Base-by-base conservation (phyloP, 2,113 vertebrate genomes). In the Merops nubicus region DNA sequence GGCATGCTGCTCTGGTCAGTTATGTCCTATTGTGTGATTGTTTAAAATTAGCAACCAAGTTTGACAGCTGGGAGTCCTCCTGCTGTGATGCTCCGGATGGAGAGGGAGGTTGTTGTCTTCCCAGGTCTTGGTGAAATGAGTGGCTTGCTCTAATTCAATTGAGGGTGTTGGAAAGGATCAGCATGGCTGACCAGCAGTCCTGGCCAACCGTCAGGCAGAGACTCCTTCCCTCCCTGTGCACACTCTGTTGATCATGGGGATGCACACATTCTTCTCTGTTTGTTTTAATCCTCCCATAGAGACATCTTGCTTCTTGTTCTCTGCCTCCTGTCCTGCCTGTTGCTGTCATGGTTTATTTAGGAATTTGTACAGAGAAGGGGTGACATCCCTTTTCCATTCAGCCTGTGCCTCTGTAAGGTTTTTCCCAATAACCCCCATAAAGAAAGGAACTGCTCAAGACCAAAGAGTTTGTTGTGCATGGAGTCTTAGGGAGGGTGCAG, bases 1-100 rank as follows among this genome's bases (percentile, higher is more conserved):
- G 60, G 91, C 92, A 33, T 88, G 88, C 93, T 88, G 85, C 88
- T 90, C 76, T 93, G 96, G 93, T 94, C 92, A 93, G 85, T 88
- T 92, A 86, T 25, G 68, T 92, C 92, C 92, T 64, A 80, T 95
- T 89, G 82, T 93, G 90, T 42, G 60, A 65, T 90, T 84, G 79
- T 85, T 95, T 92, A 94, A 96, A 88, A 94, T 94, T 93, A 96
- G 92, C 85, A 95, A 83, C 83, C 0, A 29, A 56, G 51, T 91
- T 91, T 84, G 91, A 54, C 84, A 91, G 72, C 91, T 77, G 85
- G 47, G 65, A 59, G 75, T 73, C 63, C 47, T 75, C 88, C 82
- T 3, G 6, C 75, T 84, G 92, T 12, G 68, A 36, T 68, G 45
- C 60, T 92, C 68, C 1, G 7, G 60, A 81, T 47, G 2, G 5